Conservation (phyloP, 2,888 invertebrate species). For the Drosophila nr. medialis region DNA sequence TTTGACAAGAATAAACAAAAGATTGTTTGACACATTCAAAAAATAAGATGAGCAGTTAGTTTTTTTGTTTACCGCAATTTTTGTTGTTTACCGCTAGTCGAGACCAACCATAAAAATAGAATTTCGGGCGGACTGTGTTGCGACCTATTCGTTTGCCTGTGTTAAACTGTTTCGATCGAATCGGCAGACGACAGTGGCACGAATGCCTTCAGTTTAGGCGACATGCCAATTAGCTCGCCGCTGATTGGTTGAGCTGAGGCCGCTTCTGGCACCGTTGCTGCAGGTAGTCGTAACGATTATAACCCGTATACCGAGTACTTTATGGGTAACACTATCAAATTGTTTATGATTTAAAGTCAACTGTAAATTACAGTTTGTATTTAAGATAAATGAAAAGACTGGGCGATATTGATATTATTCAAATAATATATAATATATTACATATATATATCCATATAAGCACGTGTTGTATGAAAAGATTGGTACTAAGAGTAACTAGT, state of each 20-base stretch:
- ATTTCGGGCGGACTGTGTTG: conserved; percentile 21
- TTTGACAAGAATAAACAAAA: conserved; percentile 47
- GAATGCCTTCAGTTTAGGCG: conserved; percentile 47
- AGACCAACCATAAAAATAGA: conserved; percentile 45
- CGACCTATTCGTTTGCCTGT: conserved; percentile 50
- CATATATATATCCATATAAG: background rate
- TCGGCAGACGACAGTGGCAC: conserved; percentile 27
- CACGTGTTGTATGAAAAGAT: background rate
- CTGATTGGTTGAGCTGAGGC: conserved; percentile 55
- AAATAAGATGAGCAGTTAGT: conserved; percentile 19
- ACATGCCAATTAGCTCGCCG: conserved; percentile 26
- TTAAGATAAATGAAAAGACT: background rate
- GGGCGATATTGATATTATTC: background rate
- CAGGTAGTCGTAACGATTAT: conserved; percentile 22
- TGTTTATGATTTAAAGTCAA: background rate
- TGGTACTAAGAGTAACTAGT: background rate
- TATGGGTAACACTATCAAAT: background rate
- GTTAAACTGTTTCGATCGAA: conserved; percentile 55
- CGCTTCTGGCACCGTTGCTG: conserved; percentile 60
- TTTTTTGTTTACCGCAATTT: conserved; percentile 57
- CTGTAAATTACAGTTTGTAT: background rate
- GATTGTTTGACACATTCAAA: conserved; percentile 23
- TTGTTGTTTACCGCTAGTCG: conserved; percentile 70
- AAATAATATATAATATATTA: background rate
- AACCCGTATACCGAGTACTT: conserved; percentile 10